Conservation (phyloP, 2,888 invertebrate species). For the Cabera pusaria region DNA sequence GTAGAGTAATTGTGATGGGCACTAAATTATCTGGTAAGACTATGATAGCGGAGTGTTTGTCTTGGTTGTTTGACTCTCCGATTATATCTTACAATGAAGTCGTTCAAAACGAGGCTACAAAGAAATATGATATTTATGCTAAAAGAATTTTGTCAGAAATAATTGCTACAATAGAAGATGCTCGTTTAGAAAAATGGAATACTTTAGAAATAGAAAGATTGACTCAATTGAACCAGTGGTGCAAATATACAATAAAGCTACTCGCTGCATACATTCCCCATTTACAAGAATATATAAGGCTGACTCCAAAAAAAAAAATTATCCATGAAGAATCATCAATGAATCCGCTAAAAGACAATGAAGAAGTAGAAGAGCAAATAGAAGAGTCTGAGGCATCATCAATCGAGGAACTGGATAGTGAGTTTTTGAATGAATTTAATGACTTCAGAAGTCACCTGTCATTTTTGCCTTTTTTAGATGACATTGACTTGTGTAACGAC, state of each 20-base stretch:
- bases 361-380: conserved; percentile 25
- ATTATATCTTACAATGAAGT: conserved; percentile 62
- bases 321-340: too few species aligned
- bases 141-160: conserved; percentile 66
- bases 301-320: too few species aligned
- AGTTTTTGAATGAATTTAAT: conserved; percentile 35
- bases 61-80: conserved; percentile 74
- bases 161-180: conserved; percentile 63
- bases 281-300: conserved; percentile 36
- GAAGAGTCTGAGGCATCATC: too few species aligned
- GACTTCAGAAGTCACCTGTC: conserved; percentile 36
- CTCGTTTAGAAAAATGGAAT: conserved; percentile 59
- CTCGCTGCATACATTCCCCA: conserved; percentile 50
- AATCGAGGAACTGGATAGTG: too few species aligned
- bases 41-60: conserved; percentile 79
- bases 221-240: conserved; percentile 63
- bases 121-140: conserved; percentile 52
- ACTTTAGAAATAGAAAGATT: conserved; percentile 59
- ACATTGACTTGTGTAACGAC: conserved; percentile 47
- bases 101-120: conserved; percentile 45
- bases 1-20: conserved; percentile 84
- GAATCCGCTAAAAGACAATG: too few species aligned
- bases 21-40: conserved; percentile 84
- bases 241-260: conserved; percentile 31
- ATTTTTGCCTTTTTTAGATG: conserved; percentile 56